Conservation (phyloP, 2,113 vertebrate species). For the Mastomys coucha region DNA sequence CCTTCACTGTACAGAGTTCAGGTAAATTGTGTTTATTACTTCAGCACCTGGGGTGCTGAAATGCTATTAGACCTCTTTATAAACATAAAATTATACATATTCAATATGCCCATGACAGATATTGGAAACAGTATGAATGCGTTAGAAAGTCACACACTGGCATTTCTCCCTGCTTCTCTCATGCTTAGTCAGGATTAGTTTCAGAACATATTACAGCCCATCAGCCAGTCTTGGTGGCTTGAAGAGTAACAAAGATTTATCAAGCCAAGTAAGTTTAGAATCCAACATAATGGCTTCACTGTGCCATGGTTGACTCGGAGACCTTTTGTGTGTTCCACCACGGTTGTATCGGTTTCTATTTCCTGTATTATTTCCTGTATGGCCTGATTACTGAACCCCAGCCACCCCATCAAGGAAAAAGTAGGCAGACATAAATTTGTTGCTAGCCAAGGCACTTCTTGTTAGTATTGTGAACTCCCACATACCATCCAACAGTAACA, state of each 20-base stretch:
- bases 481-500: not conserved
- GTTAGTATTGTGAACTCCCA: not conserved
- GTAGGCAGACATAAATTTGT: not conserved
- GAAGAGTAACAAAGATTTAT: not conserved
- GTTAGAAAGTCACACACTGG: conserved; percentile 25
- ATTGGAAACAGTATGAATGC: not conserved
- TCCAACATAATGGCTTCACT: not conserved
- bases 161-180: not conserved
- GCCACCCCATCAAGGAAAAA: not conserved
- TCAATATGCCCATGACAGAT: not conserved
- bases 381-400: not conserved
- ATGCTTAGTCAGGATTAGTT: conserved; percentile 30
- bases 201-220: not conserved
- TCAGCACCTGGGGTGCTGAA: not conserved
- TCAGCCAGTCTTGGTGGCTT: not conserved
- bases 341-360: not conserved
- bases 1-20: not conserved
- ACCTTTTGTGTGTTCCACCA: not conserved
- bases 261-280: not conserved
- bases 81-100: not conserved
- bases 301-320: not conserved
- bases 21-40: conserved; percentile 26
- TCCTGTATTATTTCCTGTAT: conserved; percentile 5
- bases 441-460: not conserved
- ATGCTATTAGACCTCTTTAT: conserved; percentile 41